A percentile compares a stretch with the other conserved stretches of the same genome.
Evolutionary conservation across 30 jellyfish, hydroid and myxozoan species (phyloP).

Genomic region (Aurelia aurita): DNA sequence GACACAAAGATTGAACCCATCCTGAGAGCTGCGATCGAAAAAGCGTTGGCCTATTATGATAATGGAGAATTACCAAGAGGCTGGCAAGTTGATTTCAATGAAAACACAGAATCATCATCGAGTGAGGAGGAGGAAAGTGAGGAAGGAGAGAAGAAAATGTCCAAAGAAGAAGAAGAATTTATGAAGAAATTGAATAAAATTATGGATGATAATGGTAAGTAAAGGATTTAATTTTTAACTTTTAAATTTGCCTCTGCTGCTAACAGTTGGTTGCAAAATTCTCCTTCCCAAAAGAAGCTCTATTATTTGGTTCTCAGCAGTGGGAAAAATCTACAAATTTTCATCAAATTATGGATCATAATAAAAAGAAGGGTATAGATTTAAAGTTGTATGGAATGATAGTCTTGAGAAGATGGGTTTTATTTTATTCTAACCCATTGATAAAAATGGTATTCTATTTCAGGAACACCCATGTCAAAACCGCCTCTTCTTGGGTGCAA

Average conservation of each 20-base stretch:
- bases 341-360: no score
- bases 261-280: no score
- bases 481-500: constrained; percentile 87
- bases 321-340: no score
- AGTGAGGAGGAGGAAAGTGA: constrained; percentile 71
- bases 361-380: no score
- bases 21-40: constrained; percentile 88
- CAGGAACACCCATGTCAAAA: constrained; percentile 87
- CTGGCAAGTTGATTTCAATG: constrained; percentile 85
- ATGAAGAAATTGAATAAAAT: constrained; percentile 63
- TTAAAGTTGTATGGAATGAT: no score
- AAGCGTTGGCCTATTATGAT: constrained; percentile 89
- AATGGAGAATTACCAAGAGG: constrained; percentile 98
- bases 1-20: constrained; percentile 95
- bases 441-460: neutral
- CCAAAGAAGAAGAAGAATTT: constrained; percentile 81
- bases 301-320: no score
- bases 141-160: constrained; percentile 14
- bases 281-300: no score
- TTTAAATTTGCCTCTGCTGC: no score
- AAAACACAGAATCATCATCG: constrained; percentile 66
- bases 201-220: constrained; percentile 87
- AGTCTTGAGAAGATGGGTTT: no score
- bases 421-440: no score
- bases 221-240: neutral